Conservation (phyloP, 2,888 invertebrate species). For the Cosmopolites sordidus region DNA sequence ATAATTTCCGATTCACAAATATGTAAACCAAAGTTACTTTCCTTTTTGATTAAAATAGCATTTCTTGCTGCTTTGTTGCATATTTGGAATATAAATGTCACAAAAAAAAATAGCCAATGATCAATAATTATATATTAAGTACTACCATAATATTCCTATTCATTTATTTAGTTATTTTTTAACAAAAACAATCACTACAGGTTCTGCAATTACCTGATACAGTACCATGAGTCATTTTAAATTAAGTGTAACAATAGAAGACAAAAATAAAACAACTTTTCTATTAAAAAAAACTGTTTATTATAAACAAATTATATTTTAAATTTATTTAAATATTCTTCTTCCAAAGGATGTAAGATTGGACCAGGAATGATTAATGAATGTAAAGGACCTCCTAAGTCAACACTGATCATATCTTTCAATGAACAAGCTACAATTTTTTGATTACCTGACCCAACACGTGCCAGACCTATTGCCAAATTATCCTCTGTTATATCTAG, state of each 20-base stretch:
- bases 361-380: slow-evolving; percentile 85
- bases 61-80: too few species aligned
- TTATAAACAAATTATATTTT: slow-evolving; percentile 26
- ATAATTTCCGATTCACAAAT: too few species aligned
- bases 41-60: too few species aligned
- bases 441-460: slow-evolving; percentile 85
- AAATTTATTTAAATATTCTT: slow-evolving; percentile 77
- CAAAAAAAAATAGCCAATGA: too few species aligned
- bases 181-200: too few species aligned
- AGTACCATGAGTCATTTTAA: too few species aligned
- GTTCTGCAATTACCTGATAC: too few species aligned
- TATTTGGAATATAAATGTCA: too few species aligned
- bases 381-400: slow-evolving; percentile 89
- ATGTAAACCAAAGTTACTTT: too few species aligned
- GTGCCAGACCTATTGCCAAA: slow-evolving; percentile 79
- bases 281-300: neutral
- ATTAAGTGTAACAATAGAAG: neutral
- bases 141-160: too few species aligned
- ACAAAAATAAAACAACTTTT: neutral
- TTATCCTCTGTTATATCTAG: slow-evolving; percentile 54
- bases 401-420: slow-evolving; percentile 63
- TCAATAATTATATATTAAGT: too few species aligned
- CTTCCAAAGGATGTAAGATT: slow-evolving; percentile 84
- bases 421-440: slow-evolving; percentile 71
- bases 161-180: too few species aligned